A percentile compares a stretch with the other conserved stretches of the same genome.
Evolutionary conservation across 2,113 vertebrate genomes (phyloP).

Genomic region (Oncorhynchus keta): DNA sequence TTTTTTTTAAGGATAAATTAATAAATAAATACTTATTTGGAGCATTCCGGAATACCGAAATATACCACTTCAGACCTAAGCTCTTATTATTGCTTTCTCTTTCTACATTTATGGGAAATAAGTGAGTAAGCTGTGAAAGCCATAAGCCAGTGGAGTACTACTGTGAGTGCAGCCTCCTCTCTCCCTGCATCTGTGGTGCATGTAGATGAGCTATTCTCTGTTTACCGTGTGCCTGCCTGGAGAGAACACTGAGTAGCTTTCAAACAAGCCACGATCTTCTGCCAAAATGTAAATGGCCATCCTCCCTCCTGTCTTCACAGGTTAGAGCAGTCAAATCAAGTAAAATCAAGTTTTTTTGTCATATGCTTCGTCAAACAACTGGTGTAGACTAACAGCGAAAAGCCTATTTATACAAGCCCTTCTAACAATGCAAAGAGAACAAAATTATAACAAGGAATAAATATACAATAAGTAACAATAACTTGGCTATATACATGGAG

Average conservation of each 20-base stretch:
- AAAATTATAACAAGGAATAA: too few relatives aligned
- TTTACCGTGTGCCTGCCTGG: constrained; percentile 36
- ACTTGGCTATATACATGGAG: too few relatives aligned
- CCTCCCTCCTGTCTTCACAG: background rate
- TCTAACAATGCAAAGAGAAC: too few relatives aligned
- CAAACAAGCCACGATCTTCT: constrained; percentile 27
- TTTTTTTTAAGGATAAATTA: too few relatives aligned
- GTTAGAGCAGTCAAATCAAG: background rate
- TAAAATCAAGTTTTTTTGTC: background rate
- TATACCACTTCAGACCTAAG: too few relatives aligned
- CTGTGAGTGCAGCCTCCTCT: background rate
- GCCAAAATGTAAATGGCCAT: constrained; percentile 46
- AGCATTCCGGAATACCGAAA: too few relatives aligned
- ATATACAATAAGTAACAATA: too few relatives aligned
- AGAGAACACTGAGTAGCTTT: constrained; percentile 32
- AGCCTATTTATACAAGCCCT: too few relatives aligned
- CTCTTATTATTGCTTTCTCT: background rate
- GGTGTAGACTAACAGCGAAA: too few relatives aligned
- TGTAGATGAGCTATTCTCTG: constrained; percentile 47
- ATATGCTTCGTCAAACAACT: too few relatives aligned
- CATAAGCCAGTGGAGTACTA: constrained; percentile 7
- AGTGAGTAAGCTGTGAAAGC: constrained; percentile 5
- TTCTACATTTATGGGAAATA: background rate
- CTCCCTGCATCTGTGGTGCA: constrained; percentile 40
- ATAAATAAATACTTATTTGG: too few relatives aligned